These are phyloP conservation scores for Notechis scutatus DNA, from an alignment of 2,113 vertebrate species.

Conservation along the genomic window DNA sequence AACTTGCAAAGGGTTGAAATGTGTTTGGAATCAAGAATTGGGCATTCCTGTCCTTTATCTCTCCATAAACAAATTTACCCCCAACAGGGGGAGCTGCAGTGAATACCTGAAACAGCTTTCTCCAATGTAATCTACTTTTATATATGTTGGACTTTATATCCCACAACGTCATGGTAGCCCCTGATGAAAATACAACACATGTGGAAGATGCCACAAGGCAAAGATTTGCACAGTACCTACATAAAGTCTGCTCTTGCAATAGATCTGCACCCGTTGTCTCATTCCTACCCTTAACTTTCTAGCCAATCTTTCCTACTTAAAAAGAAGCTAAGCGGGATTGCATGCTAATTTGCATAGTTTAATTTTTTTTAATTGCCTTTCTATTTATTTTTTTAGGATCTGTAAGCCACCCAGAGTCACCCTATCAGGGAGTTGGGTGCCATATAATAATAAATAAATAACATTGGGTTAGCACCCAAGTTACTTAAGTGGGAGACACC, in stretches of 20 bases:
- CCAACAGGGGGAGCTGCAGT: constrained; percentile 1
- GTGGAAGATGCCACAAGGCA: background rate
- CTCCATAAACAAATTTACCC: background rate
- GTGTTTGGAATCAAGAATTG: too few species aligned
- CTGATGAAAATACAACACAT: background rate
- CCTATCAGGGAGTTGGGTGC: background rate
- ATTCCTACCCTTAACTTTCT: background rate
- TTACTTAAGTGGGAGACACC: background rate
- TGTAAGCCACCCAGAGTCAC: background rate
- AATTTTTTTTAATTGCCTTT: background rate
- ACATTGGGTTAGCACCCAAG: background rate
- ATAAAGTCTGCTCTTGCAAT: background rate
- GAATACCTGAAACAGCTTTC: background rate
- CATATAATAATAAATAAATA: background rate
- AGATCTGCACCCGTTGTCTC: background rate
- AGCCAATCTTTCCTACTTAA: background rate
- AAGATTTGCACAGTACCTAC: background rate
- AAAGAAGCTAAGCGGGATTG: background rate
- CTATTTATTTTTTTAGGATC: background rate
- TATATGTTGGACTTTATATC: background rate
- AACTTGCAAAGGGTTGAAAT: rapidly evolving
- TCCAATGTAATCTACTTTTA: background rate
- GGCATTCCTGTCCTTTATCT: background rate
- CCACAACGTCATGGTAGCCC: background rate
- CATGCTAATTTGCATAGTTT: background rate